Base-by-base conservation (phyloP, 2,888 invertebrate species). In the Calliopum simillimum region DNA sequence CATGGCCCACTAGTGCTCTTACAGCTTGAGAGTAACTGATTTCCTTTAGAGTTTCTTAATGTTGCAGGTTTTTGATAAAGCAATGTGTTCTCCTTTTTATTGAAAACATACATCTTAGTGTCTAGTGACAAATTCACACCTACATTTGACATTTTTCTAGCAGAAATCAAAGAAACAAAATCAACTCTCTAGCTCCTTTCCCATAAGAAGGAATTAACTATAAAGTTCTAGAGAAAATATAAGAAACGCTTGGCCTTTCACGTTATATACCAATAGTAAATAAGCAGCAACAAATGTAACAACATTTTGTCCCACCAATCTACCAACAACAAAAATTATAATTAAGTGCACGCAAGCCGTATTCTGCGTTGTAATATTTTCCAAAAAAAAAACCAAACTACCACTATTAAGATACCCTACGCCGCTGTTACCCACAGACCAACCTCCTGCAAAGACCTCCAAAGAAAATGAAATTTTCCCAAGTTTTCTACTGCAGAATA, bases 281-380 rank as follows among this genome's bases (percentile, higher is more conserved):
- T 44, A 47, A 55, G 56, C 67, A 70, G 67, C 70, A 70, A 70
- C 70, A 67, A 70, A 70, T 70, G 66, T 70, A 62, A 66, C 25
- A 53, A 67, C 61, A 62, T 47, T 55, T 56, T 51, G 21, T 65
- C 65, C 49, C 49, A 56, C 56, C 56, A 55, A 25, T 43, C 62
- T 12, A 58, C 21, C 23, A 68, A 58, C 63, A 46, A 66, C 56
- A 62, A 59, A 19, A 47, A 46, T 66, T 64, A 70, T 71, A 72
- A 74, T 71, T 74, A 70, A 63, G 64, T 68, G 58, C 73, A 74
- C 73, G 73, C 73, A 73, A 73, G 53, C 44, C 68, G 56, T 69
- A 68, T 70, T 68, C 67, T 69, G 70, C 67, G 70, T 65, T 70
- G 67, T 64, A 69, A 51, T 25, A 12, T 43, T 23, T 46, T 53